Conservation (phyloP, 2,888 invertebrate genomes). For the Didymodactylos carnosus region DNA sequence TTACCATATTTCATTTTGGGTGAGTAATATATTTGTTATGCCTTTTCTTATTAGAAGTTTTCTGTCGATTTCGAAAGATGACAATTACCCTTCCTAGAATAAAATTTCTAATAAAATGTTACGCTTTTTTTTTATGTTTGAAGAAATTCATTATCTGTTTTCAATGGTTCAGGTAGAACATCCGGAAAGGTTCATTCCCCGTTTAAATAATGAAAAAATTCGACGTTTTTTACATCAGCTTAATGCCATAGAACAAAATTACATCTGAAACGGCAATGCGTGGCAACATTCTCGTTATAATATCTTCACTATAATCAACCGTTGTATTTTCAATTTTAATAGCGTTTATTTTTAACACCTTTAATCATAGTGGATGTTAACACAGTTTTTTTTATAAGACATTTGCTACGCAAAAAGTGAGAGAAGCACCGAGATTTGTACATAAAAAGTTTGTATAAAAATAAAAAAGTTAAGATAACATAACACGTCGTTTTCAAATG, state of each 20-base stretch:
- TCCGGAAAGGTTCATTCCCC: slow-evolving; percentile 58
- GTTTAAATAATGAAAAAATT: slow-evolving; percentile 44
- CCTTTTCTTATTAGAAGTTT: slow-evolving; percentile 85
- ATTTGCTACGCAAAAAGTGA: background rate
- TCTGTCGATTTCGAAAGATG: slow-evolving; percentile 85
- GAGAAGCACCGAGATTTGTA: too few relatives aligned
- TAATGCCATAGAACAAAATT: background rate
- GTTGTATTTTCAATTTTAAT: slow-evolving; percentile 54
- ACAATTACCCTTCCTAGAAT: slow-evolving; percentile 71
- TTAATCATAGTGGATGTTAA: slow-evolving; percentile 74
- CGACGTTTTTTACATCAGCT: slow-evolving; percentile 6
- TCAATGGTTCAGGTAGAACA: slow-evolving; percentile 50
- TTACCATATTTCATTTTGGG: slow-evolving; percentile 4
- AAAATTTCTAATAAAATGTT: slow-evolving; percentile 73
- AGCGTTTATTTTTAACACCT: slow-evolving; percentile 55
- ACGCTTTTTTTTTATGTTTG: slow-evolving; percentile 67
- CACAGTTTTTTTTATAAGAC: slow-evolving; percentile 79
- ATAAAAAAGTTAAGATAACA: too few relatives aligned
- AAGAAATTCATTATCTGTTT: slow-evolving; percentile 61
- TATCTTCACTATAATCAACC: slow-evolving; percentile 73
- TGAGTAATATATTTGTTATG: slow-evolving; percentile 69
- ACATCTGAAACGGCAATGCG: slow-evolving; percentile 50
- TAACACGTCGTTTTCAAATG: too few relatives aligned
- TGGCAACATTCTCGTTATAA: slow-evolving; percentile 66
- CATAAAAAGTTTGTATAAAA: too few relatives aligned